phyloP scores from a whole-genome alignment of 2,113 vertebrate genomes.

The Tenebrosternarchus preto region DNA sequence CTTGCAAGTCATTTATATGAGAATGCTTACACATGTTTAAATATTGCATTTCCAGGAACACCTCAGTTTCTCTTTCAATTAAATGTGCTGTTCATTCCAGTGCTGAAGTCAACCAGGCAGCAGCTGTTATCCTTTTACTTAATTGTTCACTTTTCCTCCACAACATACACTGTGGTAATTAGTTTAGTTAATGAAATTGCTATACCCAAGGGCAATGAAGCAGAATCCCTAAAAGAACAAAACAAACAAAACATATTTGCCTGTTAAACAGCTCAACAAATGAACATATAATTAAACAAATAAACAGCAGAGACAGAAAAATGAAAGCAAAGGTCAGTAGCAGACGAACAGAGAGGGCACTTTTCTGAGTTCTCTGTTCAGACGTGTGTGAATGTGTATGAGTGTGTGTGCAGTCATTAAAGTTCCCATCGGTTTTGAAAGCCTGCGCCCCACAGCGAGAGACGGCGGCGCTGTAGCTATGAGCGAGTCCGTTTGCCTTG shows the following conservation, averaged over 20 bases:
- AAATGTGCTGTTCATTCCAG: conserved; percentile 61
- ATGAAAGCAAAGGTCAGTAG: conserved; percentile 52
- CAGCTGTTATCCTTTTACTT: background rate
- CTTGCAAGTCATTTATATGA: conserved; percentile 49
- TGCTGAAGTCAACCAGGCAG: conserved; percentile 59
- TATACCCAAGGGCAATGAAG: conserved; percentile 65
- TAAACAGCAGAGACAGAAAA: conserved; percentile 54
- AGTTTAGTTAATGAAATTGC: conserved; percentile 63
- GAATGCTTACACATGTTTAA: conserved; percentile 47
- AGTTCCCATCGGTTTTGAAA: conserved; percentile 50
- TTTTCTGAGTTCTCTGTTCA: conserved; percentile 65
- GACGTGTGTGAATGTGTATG: background rate
- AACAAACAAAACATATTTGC: conserved; percentile 51
- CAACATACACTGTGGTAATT: conserved; percentile 38
- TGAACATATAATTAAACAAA: conserved; percentile 50
- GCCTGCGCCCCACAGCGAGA: conserved; percentile 63
- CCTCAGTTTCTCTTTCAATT: conserved; percentile 20
- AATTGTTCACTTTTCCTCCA: conserved; percentile 37
- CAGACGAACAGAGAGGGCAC: conserved; percentile 72
- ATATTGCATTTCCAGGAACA: conserved; percentile 50
- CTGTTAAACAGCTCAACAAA: conserved; percentile 53
- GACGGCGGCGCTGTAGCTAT: conserved; percentile 65
- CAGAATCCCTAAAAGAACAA: conserved; percentile 50
- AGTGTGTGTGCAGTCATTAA: conserved; percentile 1
- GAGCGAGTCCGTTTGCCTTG: conserved; percentile 50